A percentile compares a stretch with the other conserved stretches of the same genome.
These are phyloP conservation scores for Bombus vancouverensis DNA, from an alignment of 1,140 invertebrate species.

Conservation along the genomic window DNA sequence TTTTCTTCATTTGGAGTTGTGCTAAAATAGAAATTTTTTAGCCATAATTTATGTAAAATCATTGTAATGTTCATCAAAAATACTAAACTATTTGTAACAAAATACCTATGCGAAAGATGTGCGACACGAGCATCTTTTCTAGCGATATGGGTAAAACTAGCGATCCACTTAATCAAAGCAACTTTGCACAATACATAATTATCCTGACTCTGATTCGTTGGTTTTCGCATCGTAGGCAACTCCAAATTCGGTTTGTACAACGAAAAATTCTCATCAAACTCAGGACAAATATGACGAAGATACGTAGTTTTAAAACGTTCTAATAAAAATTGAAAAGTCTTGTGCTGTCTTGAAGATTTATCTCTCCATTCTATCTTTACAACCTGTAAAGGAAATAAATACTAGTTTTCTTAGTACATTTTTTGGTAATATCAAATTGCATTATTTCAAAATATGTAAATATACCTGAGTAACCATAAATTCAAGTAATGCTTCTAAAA, in stretches of 20 bases:
- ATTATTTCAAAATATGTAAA: not conserved
- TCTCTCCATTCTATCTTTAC: conserved; percentile 96
- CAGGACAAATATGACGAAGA: conserved; percentile 94
- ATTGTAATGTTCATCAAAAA: not conserved
- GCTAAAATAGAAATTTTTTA: conserved; percentile 54
- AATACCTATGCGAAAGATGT: conserved; percentile 76
- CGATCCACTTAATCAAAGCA: conserved; percentile 94
- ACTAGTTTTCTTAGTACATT: not conserved
- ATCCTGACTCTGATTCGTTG: conserved; percentile 83
- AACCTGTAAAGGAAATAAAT: conserved; percentile 82
- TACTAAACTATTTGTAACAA: not conserved
- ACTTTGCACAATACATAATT: conserved; percentile 90
- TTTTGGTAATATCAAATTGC: not conserved
- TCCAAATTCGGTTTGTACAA: conserved; percentile 94
- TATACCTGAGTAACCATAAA: conserved; percentile 93
- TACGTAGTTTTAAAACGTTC: conserved; percentile 96
- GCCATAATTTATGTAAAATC: not conserved
- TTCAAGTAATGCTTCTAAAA: conserved; percentile 94
- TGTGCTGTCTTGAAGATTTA: conserved; percentile 88
- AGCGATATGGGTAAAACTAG: conserved; percentile 90
- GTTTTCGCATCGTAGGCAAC: conserved; percentile 83
- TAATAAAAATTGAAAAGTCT: conserved; percentile 95
- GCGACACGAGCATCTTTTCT: conserved; percentile 84
- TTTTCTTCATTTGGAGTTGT: conserved; percentile 77
- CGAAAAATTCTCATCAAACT: conserved; percentile 92